These are phyloP conservation scores for Dastarcus helophoroides DNA, from an alignment of 2,888 invertebrate genomes.

Conservation along the genomic window DNA sequence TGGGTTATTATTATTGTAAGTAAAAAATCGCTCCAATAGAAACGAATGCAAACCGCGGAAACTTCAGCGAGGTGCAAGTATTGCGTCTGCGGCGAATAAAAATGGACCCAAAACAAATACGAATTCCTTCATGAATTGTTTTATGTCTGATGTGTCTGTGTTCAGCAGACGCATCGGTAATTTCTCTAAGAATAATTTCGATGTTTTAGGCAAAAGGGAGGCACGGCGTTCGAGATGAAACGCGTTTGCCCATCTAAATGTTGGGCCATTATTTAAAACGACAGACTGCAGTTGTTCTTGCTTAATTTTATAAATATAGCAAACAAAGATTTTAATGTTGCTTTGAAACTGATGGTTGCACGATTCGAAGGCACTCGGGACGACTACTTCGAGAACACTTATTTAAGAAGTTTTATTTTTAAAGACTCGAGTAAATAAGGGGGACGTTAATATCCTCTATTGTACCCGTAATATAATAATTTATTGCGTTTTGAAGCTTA, in stretches of 20 bases:
- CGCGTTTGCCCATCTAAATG: constrained; percentile 18
- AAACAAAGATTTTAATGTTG: constrained; percentile 26
- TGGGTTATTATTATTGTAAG: too few relatives aligned
- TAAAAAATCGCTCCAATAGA: too few relatives aligned
- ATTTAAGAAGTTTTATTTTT: not conserved
- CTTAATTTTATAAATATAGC: constrained; percentile 25
- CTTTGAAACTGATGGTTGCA: constrained; percentile 18
- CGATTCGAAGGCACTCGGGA: constrained; percentile 23
- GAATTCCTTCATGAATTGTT: constrained; percentile 1
- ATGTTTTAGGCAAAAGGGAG: not conserved
- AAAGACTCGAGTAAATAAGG: not conserved
- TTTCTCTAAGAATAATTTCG: not conserved
- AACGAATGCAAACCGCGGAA: not conserved
- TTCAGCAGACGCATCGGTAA: constrained; percentile 3
- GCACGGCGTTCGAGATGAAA: constrained; percentile 15
- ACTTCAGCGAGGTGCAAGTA: not conserved
- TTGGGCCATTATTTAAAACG: constrained; percentile 17
- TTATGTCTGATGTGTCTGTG: not conserved
- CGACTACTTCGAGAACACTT: constrained; percentile 14
- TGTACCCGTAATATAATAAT: not conserved
- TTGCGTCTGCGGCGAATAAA: not conserved
- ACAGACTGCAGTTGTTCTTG: constrained; percentile 20
- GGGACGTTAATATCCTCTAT: not conserved
- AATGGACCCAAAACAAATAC: not conserved
- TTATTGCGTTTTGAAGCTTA: too few relatives aligned